Evolutionary conservation across 2,888 invertebrate species (phyloP), one percentile per base, ranked within the genome.

Genomic region (Cremastobaeus sp.): DNA sequence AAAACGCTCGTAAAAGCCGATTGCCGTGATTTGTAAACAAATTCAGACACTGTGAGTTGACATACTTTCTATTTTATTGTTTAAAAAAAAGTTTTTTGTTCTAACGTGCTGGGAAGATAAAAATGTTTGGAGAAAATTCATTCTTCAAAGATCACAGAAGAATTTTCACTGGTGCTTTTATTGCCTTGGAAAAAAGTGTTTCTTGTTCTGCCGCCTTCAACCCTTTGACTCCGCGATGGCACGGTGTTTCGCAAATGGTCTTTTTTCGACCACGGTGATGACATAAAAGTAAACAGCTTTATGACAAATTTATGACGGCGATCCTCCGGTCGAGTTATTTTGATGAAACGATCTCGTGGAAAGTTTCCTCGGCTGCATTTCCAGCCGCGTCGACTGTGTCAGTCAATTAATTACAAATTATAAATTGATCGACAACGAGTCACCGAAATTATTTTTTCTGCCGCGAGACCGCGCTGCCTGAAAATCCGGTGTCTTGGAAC

Each of bases 61-160:
- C n/a, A n/a, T 25, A 15, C 57, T 48, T 66, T 45, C 66, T 11
- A 50, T 66, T 66, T 66, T 66, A 66, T 66, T 66, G 39, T 62
- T 62, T 34, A 50, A 62, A 50, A 25, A 28, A 43, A 52, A 4
- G 2, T 34, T 47, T 37, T 45, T 43, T 57, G n/a, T 11, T 11
- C 9, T 43, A 9, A 48, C 37, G 28, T 18, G 59, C 48, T 14
- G 25, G 18, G 14, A 41, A 20, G 12, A 8, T 41, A 11, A 32
- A 39, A 9, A 34, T 21, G 30, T 59, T 59, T 59, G 34, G 45
- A 45, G 17, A 45, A 35, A 59, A 45, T 57, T 30, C 43, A 34
- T 57, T 21, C 47, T 59, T 62, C 20, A 39, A 50, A 50, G n/a
- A 45, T 45, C 25, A 15, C 20, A 3, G 32, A 12, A 15, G 41